Conservation (phyloP, 2,888 invertebrate species). For the Cistogaster globosa region DNA sequence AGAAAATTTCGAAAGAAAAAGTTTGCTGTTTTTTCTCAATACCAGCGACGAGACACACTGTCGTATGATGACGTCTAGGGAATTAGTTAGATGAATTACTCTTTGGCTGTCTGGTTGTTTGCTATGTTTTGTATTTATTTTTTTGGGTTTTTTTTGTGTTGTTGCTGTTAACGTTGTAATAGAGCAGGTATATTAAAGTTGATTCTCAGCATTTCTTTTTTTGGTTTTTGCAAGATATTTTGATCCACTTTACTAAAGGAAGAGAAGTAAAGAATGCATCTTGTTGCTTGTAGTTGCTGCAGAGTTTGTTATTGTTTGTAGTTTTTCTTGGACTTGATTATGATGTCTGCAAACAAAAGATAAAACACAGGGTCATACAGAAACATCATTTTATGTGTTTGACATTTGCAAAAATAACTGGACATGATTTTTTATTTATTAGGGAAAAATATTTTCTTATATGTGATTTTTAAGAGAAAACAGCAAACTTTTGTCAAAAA, state of each 20-base stretch:
- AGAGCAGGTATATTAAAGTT: too few relatives aligned
- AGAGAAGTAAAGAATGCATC: neutral
- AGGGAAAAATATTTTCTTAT: too few relatives aligned
- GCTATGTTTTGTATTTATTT: neutral
- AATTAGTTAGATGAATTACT: constrained; percentile 36
- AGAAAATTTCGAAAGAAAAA: constrained; percentile 35
- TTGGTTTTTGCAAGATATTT: neutral
- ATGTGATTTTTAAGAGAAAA: too few relatives aligned
- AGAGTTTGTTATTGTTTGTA: neutral
- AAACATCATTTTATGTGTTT: too few relatives aligned
- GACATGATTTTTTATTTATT: too few relatives aligned
- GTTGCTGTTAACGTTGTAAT: neutral
- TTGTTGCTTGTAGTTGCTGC: neutral
- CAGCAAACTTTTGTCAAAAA: too few relatives aligned
- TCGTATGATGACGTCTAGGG: constrained; percentile 18
- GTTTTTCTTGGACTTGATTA: neutral
- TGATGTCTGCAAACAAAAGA: neutral
- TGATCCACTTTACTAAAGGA: constrained; percentile 16
- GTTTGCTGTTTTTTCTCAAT: constrained; percentile 21
- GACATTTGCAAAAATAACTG: too few relatives aligned
- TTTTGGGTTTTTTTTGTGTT: neutral
- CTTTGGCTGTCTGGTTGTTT: neutral
- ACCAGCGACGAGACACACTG: constrained; percentile 1
- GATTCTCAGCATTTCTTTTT: neutral
- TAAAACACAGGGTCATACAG: neutral